A percentile compares a stretch with the other conserved stretches of the same genome.
Conservation (phyloP, 1,140 invertebrate species). For the Grapholita molesta region DNA sequence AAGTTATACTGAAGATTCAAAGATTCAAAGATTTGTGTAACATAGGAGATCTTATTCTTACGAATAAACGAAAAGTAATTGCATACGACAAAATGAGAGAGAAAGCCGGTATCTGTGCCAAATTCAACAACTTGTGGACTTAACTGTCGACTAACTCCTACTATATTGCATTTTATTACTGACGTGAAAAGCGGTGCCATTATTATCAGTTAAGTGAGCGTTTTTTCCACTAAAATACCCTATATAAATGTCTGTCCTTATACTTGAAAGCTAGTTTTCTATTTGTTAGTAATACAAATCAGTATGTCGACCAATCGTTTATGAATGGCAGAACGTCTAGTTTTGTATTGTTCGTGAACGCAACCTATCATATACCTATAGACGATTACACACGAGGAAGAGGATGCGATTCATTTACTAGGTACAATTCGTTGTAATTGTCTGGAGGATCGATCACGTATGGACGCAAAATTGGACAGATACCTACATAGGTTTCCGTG, state of each 20-base stretch:
- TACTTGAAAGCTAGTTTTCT: not conserved
- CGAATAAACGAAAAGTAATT: not conserved
- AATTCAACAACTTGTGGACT: conserved; percentile 2
- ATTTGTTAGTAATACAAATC: not conserved
- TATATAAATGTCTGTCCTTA: not conserved
- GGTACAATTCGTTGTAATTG: not conserved
- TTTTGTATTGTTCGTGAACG: not conserved
- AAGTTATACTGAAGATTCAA: too few species aligned
- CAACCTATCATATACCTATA: not conserved
- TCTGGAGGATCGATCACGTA: not conserved
- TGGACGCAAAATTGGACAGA: not conserved
- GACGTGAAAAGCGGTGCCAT: not conserved
- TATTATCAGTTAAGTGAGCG: not conserved
- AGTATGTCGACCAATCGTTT: not conserved
- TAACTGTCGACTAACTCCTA: not conserved
- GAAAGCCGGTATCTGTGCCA: not conserved
- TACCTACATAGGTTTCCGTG: not conserved
- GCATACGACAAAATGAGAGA: not conserved
- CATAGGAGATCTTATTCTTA: not conserved
- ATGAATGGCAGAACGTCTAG: not conserved
- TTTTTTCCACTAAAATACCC: not conserved
- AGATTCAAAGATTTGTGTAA: too few species aligned
- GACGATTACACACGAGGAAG: not conserved
- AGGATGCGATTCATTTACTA: not conserved
- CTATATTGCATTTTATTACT: not conserved